Evolutionary conservation across 2,797 vertebrate species (phyloP), one percentile per base, ranked within the genome.

Genomic region (Rhinophrynus dorsalis): DNA sequence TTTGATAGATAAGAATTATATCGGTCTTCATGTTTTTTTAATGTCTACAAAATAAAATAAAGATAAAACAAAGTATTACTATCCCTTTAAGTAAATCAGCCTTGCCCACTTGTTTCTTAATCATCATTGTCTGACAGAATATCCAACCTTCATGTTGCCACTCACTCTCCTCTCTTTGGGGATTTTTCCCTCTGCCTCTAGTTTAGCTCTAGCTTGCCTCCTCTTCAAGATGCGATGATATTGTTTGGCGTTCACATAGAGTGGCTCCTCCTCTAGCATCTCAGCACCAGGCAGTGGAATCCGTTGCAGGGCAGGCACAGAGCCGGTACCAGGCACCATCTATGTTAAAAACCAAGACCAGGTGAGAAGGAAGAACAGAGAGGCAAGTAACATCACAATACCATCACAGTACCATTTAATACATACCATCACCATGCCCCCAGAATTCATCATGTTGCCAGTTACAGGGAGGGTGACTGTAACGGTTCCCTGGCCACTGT

Each of bases 381-480:
- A n/a, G n/a, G n/a, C n/a, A n/a, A n/a, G n/a, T n/a, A n/a, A n/a
- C n/a, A n/a, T n/a, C n/a, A n/a, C n/a, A n/a, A n/a, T n/a, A n/a
- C n/a, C n/a, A n/a, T n/a, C n/a, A 5, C 11, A 52, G 10, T 6
- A 3, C 29, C 2, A 44, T 13, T 6, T 23, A 2, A 6, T 47
- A 80, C 92, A 83, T 90, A 99, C 97, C 97, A 99, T 99, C 83
- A 99, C 97, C 97, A 99, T 99, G 78, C 96, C 96, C 77, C 97
- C 97, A 71, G 97, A 88, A 83, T 97, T 99, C 85, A 99, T 95
- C 86, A 99, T 94, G 77, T 96, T 98, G 62, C 97, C 95, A n/a
- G 96, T 91, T 68, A 95, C 91, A 0, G 94, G 97, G 75, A 99
- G 90, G 1, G 96, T 99, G 82, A 99, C 97, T 1, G 97, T 99